Percentiles rank a stretch among this genome's conserved stretches.
phyloP scores from a whole-genome alignment of 2,797 vertebrate species.

The Hyperoplus lanceolatus region DNA sequence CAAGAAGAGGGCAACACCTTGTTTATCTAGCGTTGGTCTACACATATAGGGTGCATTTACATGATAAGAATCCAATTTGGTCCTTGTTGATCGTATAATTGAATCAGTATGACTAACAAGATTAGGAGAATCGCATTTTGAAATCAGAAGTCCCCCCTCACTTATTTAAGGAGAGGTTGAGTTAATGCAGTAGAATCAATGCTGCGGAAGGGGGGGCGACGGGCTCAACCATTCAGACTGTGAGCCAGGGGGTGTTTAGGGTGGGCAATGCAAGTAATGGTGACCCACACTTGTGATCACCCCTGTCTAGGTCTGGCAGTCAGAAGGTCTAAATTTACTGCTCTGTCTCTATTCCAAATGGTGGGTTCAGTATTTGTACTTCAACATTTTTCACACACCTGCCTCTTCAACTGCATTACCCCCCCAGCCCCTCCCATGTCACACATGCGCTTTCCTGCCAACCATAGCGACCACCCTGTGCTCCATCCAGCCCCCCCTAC shows the following conservation, averaged over 20 bases:
- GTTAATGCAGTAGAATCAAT: slow-evolving; percentile 86
- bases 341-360: slow-evolving; percentile 74
- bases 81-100: slow-evolving; percentile 62
- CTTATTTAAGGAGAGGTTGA: slow-evolving; percentile 75
- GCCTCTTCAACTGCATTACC: slow-evolving; percentile 68
- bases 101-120: slow-evolving; percentile 76
- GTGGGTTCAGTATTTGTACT: slow-evolving; percentile 69
- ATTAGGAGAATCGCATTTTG: slow-evolving; percentile 78
- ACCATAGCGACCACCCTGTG: slow-evolving; percentile 74
- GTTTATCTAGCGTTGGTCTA: neutral
- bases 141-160: slow-evolving; percentile 66
- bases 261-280: slow-evolving; percentile 70
- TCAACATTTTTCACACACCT: slow-evolving; percentile 61
- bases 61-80: slow-evolving; percentile 45
- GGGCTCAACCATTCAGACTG: slow-evolving; percentile 90
- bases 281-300: slow-evolving; percentile 72
- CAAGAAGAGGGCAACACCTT: neutral
- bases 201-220: slow-evolving; percentile 69
- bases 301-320: slow-evolving; percentile 84
- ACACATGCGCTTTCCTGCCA: slow-evolving; percentile 70
- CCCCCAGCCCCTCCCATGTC: slow-evolving; percentile 14
- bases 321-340: slow-evolving; percentile 77
- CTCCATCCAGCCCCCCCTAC: slow-evolving; percentile 52
- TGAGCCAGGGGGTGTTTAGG: slow-evolving; percentile 82
- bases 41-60: slow-evolving; percentile 17